These are phyloP conservation scores for Drosophila ogumai DNA, from an alignment of 1,140 invertebrate genomes.

Conservation along the genomic window DNA sequence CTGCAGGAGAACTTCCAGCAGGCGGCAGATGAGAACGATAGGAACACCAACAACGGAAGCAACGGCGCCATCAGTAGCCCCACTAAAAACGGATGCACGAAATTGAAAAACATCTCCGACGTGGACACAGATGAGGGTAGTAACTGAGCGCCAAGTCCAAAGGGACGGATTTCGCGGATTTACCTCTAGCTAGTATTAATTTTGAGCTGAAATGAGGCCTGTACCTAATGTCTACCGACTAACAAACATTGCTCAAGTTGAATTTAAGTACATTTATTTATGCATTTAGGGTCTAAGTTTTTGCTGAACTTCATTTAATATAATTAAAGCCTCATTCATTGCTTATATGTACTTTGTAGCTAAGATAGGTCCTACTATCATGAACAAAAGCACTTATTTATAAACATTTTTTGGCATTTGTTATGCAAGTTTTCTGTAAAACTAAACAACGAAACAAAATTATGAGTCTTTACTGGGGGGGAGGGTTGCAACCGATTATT, in stretches of 20 bases:
- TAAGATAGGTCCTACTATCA: conserved; percentile 54
- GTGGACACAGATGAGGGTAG: conserved; percentile 82
- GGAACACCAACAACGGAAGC: conserved; percentile 32
- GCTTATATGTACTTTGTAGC: conserved; percentile 34
- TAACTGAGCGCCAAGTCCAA: conserved; percentile 49
- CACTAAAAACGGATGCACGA: conserved; percentile 29
- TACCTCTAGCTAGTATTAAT: conserved; percentile 60
- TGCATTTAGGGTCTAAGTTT: conserved; percentile 57
- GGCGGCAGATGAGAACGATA: conserved; percentile 65
- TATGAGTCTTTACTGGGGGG: not conserved
- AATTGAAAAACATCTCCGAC: conserved; percentile 78
- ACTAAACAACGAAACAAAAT: conserved; percentile 2
- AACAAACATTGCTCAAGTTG: conserved; percentile 40
- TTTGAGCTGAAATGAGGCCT: conserved; percentile 69
- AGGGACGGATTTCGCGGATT: not conserved
- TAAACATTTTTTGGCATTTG: conserved; percentile 68
- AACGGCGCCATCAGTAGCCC: conserved; percentile 14
- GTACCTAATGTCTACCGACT: conserved; percentile 48
- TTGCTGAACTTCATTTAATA: conserved; percentile 55
- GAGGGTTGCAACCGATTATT: not conserved
- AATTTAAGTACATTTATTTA: conserved; percentile 62
- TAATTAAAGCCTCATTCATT: conserved; percentile 39
- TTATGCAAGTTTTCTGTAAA: conserved; percentile 49
- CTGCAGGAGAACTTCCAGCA: conserved; percentile 71
- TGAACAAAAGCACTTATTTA: conserved; percentile 68